Evolutionary conservation across 2,888 invertebrate species (phyloP).

Genomic region (Drosophila bunnanda): DNA sequence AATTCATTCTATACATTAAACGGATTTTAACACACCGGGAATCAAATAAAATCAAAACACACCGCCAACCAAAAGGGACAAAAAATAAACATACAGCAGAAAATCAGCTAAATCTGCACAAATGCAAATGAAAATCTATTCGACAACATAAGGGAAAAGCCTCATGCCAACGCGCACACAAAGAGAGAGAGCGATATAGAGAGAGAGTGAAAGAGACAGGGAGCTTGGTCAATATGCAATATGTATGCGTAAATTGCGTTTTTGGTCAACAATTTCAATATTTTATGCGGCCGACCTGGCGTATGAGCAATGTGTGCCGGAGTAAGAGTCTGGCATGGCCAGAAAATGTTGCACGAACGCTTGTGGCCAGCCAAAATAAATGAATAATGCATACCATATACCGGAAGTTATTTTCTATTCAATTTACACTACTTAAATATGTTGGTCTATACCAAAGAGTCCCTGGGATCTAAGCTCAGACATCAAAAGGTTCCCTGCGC

Average conservation of each 20-base stretch:
- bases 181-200: too few species aligned
- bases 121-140: conserved; percentile 41
- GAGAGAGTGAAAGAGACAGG: too few species aligned
- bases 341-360: conserved; percentile 22
- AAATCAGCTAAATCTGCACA: conserved; percentile 42
- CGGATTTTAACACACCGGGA: not conserved
- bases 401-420: conserved; percentile 44
- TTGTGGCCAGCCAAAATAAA: conserved; percentile 18
- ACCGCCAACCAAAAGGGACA: not conserved
- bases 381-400: conserved; percentile 30
- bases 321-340: not conserved
- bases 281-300: conserved; percentile 44
- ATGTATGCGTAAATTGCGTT: conserved; percentile 47
- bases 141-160: conserved; percentile 12
- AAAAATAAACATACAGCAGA: conserved; percentile 20
- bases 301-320: conserved; percentile 40
- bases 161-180: conserved; percentile 13
- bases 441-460: not conserved
- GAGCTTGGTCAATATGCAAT: conserved; percentile 30
- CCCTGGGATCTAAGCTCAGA: not conserved
- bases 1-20: conserved; percentile 14
- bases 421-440: conserved; percentile 45
- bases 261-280: conserved; percentile 47
- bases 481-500: conserved; percentile 2
- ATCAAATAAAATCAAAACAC: conserved; percentile 30